Evolutionary conservation across 2,888 invertebrate genomes (phyloP), one percentile per base, ranked within the genome.

Genomic region (Seira sanloemensis): DNA sequence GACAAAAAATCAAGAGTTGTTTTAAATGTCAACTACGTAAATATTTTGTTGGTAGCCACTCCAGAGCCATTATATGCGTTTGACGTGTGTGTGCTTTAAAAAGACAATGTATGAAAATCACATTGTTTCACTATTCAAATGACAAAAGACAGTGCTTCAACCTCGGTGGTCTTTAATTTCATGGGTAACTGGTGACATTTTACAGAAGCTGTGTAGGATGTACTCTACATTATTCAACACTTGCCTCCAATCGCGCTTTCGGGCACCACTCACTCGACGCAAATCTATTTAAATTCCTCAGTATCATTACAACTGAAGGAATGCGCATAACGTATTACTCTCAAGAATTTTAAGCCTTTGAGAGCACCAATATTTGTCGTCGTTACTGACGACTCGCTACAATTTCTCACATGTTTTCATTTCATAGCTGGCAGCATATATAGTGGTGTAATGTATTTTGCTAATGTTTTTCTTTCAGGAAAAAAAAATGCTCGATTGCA

Each of bases 231-330:
- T n/a, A n/a, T n/a, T n/a, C n/a, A 23, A 65, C 37, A 65, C 9
- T 25, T 68, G 23, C 25, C 67, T n/a, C n/a, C n/a, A n/a, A n/a
- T n/a, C n/a, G 58, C n/a, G 2, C 37, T 16, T 79, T 46, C 54
- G 21, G 75, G 72, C 65, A 73, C 23, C 65, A 82, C 71, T 76
- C 81, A n/a, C n/a, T 67, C 69, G 46, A 50, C 18, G 27, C 69
- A 66, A 76, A 16, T 68, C 76, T 72, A 82, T 82, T 82, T 82
- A 82, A 82, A 82, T 82, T 82, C 81, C 68, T 46, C 71, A 54
- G 62, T 26, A 24, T 37, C 69, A 81, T 81, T 75, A 69, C 71
- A 16, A 54, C 2, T 5, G n/a, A 65, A 71, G 65, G 75, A 73
- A 73, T 69, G 58, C 65, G 26, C 37, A 75, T 67, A 68, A 62